A percentile compares a stretch with the other conserved stretches of the same genome.
Conservation (phyloP, 2,888 invertebrate species). For the Dasypogon diadema region DNA sequence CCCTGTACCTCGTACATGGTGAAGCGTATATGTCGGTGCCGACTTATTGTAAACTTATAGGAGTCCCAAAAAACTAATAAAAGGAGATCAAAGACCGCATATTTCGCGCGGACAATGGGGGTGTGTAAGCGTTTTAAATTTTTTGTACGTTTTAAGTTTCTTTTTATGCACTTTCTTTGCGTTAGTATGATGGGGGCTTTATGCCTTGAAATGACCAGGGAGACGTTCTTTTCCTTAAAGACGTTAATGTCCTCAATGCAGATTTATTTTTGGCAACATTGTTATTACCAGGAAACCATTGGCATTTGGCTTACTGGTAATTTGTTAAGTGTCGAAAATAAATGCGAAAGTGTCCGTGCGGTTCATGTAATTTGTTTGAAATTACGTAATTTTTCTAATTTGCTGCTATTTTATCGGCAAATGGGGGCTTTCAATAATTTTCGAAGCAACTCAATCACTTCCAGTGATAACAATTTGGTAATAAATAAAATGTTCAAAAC, state of each 20-base stretch:
- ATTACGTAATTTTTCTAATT: too few species aligned
- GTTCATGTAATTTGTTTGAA: too few species aligned
- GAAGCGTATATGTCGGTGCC: not conserved
- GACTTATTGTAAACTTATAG: conserved; percentile 21
- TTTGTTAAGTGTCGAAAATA: not conserved
- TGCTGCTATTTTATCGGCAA: too few species aligned
- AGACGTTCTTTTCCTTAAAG: conserved; percentile 26
- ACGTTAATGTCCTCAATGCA: conserved; percentile 42
- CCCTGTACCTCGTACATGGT: not conserved
- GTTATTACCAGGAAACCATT: not conserved
- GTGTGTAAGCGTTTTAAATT: conserved; percentile 52
- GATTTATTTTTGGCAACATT: conserved; percentile 38
- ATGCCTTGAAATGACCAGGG: not conserved
- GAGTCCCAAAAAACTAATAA: conserved; percentile 50
- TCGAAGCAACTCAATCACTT: too few species aligned
- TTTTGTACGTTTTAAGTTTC: conserved; percentile 4
- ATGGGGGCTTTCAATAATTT: too few species aligned
- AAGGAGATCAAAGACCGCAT: conserved; percentile 53
- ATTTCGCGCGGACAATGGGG: conserved; percentile 53
- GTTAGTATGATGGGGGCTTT: conserved; percentile 6
- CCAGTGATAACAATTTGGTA: too few species aligned
- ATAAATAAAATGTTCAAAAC: too few species aligned
- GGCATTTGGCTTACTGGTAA: not conserved
- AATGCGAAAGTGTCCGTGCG: not conserved
- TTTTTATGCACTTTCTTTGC: conserved; percentile 4